Evolutionary conservation across 2,888 invertebrate genomes (phyloP).

Genomic region (Sphaerophoria rueppellii): DNA sequence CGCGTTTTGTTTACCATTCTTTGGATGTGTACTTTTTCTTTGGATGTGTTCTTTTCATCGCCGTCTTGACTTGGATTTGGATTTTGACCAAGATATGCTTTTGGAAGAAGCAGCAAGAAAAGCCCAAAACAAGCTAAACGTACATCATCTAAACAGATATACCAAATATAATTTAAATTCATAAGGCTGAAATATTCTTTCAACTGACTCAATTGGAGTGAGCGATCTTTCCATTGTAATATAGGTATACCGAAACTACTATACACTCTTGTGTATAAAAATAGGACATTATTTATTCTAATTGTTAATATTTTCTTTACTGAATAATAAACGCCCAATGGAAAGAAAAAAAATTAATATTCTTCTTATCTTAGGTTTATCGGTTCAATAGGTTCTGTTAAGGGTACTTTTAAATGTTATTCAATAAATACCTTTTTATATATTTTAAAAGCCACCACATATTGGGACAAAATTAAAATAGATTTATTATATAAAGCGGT

Average conservation of each 20-base stretch:
- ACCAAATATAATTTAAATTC: background rate
- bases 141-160: background rate
- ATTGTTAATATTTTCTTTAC: too few species aligned
- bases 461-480: too few species aligned
- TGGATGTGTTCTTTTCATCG: slow-evolving; percentile 69
- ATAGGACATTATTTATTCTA: too few species aligned
- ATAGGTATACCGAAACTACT: background rate
- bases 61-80: slow-evolving; percentile 77
- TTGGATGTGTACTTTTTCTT: slow-evolving; percentile 78
- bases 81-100: slow-evolving; percentile 72
- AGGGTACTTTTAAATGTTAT: too few species aligned
- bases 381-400: too few species aligned
- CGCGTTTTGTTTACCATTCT: slow-evolving; percentile 80
- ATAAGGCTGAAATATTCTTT: slow-evolving; percentile 13
- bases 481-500: too few species aligned
- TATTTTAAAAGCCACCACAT: too few species aligned
- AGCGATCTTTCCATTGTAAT: slow-evolving; percentile 1
- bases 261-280: too few species aligned
- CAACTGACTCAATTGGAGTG: background rate
- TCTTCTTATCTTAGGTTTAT: too few species aligned
- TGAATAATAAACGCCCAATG: too few species aligned
- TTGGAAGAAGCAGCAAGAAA: slow-evolving; percentile 41
- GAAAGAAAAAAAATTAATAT: too few species aligned
- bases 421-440: too few species aligned
- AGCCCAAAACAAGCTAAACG: slow-evolving; percentile 76